phyloP scores from a whole-genome alignment of 2,888 invertebrate species.

The Smittia aterrima region DNA sequence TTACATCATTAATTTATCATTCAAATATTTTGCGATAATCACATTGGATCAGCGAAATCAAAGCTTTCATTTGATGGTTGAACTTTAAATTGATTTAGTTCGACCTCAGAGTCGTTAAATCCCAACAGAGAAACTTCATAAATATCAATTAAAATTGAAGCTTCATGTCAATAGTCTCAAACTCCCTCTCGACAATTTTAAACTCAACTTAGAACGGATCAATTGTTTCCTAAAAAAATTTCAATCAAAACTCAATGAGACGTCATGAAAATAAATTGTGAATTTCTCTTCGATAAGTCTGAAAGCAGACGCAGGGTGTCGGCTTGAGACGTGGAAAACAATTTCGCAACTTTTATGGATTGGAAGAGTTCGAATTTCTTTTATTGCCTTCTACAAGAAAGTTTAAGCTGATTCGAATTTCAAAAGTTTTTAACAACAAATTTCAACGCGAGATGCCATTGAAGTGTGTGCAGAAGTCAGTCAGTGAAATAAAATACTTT shows the following conservation, averaged over 20 bases:
- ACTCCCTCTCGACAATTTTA: too few relatives aligned
- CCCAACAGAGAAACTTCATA: too few relatives aligned
- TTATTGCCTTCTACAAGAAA: neutral
- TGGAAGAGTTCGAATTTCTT: neutral
- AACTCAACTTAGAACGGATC: too few relatives aligned
- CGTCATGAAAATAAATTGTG: neutral
- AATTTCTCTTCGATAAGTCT: neutral
- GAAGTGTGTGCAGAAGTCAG: neutral
- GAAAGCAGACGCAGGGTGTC: neutral
- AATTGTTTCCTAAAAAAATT: neutral
- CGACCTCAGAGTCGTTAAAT: too few relatives aligned
- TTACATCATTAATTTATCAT: neutral
- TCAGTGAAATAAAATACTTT: too few relatives aligned
- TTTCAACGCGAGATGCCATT: neutral
- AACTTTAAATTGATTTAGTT: too few relatives aligned
- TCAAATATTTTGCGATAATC: neutral
- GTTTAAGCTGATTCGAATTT: neutral
- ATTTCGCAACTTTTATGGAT: constrained; percentile 3
- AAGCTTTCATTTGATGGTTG: too few relatives aligned
- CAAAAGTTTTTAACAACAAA: neutral
- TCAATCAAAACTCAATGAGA: neutral
- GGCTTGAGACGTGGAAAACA: neutral
- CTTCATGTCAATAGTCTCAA: too few relatives aligned
- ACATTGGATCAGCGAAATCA: neutral
- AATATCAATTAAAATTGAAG: too few relatives aligned